phyloP scores from a whole-genome alignment of 2,888 invertebrate genomes.

The Sussaba pulchella region DNA sequence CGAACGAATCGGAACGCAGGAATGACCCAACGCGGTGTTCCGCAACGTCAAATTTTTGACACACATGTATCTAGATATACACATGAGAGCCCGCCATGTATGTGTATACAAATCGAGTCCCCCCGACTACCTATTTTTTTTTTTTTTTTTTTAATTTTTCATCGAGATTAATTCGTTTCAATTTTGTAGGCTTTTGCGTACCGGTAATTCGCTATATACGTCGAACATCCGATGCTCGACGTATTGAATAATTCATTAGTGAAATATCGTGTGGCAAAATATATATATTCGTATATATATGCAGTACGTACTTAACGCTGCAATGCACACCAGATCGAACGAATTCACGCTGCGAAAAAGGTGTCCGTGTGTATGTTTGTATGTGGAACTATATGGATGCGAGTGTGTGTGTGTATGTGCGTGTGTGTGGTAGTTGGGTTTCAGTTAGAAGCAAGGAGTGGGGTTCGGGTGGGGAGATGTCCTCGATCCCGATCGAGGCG shows the following conservation, averaged over 20 bases:
- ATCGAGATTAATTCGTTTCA: slow-evolving; percentile 45
- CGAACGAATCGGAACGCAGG: slow-evolving; percentile 8
- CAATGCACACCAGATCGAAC: slow-evolving; percentile 23
- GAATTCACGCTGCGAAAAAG: slow-evolving; percentile 16
- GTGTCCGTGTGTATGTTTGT: not conserved
- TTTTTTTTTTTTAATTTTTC: slow-evolving; percentile 29
- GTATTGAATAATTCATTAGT: slow-evolving; percentile 61
- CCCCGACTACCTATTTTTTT: too few relatives aligned
- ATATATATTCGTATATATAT: not conserved
- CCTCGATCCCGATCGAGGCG: slow-evolving; percentile 56
- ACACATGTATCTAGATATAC: not conserved
- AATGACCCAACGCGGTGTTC: not conserved
- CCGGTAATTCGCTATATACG: slow-evolving; percentile 2
- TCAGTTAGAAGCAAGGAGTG: slow-evolving; percentile 33
- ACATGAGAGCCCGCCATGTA: too few relatives aligned
- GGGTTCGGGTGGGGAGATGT: slow-evolving; percentile 35
- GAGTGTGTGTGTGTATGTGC: slow-evolving; percentile 57
- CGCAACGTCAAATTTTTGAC: slow-evolving; percentile 16
- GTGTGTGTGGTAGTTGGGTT: slow-evolving; percentile 39
- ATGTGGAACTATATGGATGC: slow-evolving; percentile 6
- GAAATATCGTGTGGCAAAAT: slow-evolving; percentile 48
- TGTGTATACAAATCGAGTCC: not conserved
- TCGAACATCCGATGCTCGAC: slow-evolving; percentile 29
- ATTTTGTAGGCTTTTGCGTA: slow-evolving; percentile 33
- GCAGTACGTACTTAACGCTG: not conserved